Evolutionary conservation across 2,113 vertebrate species (phyloP), one percentile per base, ranked within the genome.

Genomic region (Aix galericulata): DNA sequence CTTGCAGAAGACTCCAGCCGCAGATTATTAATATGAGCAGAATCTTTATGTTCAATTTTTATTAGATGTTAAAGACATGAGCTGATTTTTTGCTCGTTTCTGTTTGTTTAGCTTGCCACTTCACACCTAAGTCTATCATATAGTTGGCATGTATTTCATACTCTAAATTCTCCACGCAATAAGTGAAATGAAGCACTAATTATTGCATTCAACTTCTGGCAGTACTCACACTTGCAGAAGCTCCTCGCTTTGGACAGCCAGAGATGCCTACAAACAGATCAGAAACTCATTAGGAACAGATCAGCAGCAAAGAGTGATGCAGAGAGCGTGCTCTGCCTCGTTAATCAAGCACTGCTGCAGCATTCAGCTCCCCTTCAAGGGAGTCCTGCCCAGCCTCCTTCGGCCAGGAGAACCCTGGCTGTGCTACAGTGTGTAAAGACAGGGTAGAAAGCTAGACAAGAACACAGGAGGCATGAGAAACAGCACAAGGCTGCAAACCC

Each of bases 211-310:
- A 26, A 3, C 40, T 62, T n/a, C 27, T 40, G 77, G 91, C 62
- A 87, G 48, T 97, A 98, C 98, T 98, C 96, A 98, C 98, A 97
- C 89, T 97, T 97, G 97, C 64, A 98, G 95, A 44, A 98, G 96
- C 88, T 98, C 97, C 95, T 98, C 98, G 1, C 96, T 97, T 44
- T 92, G 93, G 56, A 92, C 79, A 87, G 96, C 97, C 92, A 97
- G 96, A 62, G 97, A 97, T 68, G 95, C 97, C 98, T 98, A 82
- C 88, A 96, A 97, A 96, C 46, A 95, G 88, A 94, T 14, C 69
- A 92, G 75, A 93, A 76, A 68, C 9, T 40, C 27, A n/a, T 94
- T 7, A 95, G 83, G 55, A 91, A 62, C 66, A 89, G 74, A 62
- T 15, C 76, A 86, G 55, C 53, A 87, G 74, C 72, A 63, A 7